Percentiles rank a stretch among this genome's conserved stretches.
Conservation (phyloP, 2,888 invertebrate genomes). For the Leptinotarsa rubiginosa region DNA sequence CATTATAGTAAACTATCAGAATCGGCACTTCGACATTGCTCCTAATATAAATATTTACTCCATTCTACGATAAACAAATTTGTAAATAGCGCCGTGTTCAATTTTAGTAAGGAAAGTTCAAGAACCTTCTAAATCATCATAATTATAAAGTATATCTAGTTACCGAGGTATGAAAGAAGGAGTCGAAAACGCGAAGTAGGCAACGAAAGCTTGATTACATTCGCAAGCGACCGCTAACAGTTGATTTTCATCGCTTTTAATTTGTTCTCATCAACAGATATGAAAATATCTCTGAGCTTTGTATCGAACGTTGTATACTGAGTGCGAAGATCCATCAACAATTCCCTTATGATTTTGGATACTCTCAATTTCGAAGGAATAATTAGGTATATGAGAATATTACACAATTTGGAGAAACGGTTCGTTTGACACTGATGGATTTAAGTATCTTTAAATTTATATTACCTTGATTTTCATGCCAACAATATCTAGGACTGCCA, state of each 20-base stretch:
- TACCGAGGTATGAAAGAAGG: conserved; percentile 39
- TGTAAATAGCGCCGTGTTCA: conserved; percentile 5
- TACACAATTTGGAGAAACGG: too few species aligned
- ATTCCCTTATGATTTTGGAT: neutral
- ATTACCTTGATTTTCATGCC: too few species aligned
- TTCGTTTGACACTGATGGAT: too few species aligned
- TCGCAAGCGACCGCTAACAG: conserved; percentile 49
- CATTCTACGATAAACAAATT: conserved; percentile 9
- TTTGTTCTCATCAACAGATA: conserved; percentile 47
- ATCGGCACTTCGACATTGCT: conserved; percentile 1
- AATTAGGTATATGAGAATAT: neutral
- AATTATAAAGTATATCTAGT: conserved; percentile 49
- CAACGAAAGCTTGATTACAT: conserved; percentile 51
- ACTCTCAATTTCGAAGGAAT: neutral
- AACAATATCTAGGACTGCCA: too few species aligned
- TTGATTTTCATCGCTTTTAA: conserved; percentile 54
- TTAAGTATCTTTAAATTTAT: too few species aligned
- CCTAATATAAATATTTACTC: conserved; percentile 12
- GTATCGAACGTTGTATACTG: conserved; percentile 11
- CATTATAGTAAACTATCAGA: neutral
- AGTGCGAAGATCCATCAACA: conserved; percentile 23
- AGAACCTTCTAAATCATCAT: conserved; percentile 47
- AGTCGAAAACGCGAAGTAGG: conserved; percentile 36
- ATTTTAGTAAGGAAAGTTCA: conserved; percentile 34
- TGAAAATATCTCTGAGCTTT: conserved; percentile 16